Evolutionary conservation across 2,888 invertebrate species (phyloP).

Genomic region (Ichneumoninae sp.): DNA sequence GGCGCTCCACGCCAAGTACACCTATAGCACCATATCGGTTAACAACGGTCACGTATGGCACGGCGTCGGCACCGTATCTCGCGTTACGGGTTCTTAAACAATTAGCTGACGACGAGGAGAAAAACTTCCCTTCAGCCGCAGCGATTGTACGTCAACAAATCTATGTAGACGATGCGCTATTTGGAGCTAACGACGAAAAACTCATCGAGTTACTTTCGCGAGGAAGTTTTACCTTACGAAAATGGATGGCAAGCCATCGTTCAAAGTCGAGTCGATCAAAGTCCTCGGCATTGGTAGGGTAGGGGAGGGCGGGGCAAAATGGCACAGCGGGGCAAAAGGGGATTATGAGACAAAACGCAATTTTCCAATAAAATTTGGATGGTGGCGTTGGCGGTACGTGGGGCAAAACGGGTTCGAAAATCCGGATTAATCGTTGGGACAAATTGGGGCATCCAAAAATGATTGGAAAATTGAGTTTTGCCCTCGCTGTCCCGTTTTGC

Average conservation of each 20-base stretch:
- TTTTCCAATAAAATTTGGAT: too few relatives aligned
- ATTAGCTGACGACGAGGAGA: background rate
- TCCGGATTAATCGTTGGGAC: too few relatives aligned
- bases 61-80: background rate
- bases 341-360: too few relatives aligned
- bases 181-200: conserved; percentile 31
- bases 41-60: conserved; percentile 38
- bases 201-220: background rate
- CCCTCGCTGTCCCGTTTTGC: too few relatives aligned
- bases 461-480: too few relatives aligned
- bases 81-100: background rate
- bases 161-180: conserved; percentile 66
- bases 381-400: too few relatives aligned
- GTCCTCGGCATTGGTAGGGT: conserved; percentile 28
- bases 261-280: background rate
- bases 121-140: conserved; percentile 4
- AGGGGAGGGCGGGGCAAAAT: too few relatives aligned
- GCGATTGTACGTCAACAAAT: conserved; percentile 60
- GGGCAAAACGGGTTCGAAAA: too few relatives aligned
- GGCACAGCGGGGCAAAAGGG: too few relatives aligned
- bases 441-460: too few relatives aligned
- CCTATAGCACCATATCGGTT: background rate
- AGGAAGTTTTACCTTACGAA: conserved; percentile 27
- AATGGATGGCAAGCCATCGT: conserved; percentile 12
- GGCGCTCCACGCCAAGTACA: background rate